These are phyloP conservation scores for Hydrozoanthus tunicans DNA, from an alignment of 64 coral and sea anemone genomes.

Conservation along the genomic window DNA sequence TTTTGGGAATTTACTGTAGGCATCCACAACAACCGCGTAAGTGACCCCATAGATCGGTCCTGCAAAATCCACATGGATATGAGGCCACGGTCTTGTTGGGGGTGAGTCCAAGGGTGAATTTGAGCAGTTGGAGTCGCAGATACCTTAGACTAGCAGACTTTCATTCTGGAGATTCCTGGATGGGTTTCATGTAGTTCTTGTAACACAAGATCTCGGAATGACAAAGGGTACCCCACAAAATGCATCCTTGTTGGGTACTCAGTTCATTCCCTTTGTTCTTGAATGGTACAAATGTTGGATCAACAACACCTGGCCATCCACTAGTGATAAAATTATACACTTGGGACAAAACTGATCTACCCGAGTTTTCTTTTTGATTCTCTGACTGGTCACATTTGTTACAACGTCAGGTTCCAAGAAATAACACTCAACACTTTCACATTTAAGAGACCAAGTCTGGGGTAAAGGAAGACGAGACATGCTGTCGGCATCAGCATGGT, in stretches of 20 bases:
- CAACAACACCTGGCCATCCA: constrained; percentile 21
- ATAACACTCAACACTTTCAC: constrained; percentile 53
- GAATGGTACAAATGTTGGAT: constrained; percentile 19
- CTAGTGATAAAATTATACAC: constrained; percentile 28
- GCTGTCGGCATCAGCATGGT: too few relatives aligned
- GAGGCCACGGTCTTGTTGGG: constrained; percentile 32
- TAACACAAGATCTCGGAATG: constrained; percentile 14
- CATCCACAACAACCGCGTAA: constrained; percentile 21
- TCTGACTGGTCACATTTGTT: constrained; percentile 57
- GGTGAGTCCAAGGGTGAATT: constrained; percentile 21
- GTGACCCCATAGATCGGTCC: constrained; percentile 28
- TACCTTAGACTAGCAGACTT: constrained; percentile 2
- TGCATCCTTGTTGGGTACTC: constrained; percentile 48
- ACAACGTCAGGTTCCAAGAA: constrained; percentile 57
- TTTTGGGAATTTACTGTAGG: constrained; percentile 13
- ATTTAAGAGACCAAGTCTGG: too few relatives aligned
- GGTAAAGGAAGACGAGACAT: too few relatives aligned
- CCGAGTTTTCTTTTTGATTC: constrained; percentile 36
- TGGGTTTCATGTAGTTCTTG: constrained; percentile 57
- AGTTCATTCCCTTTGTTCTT: constrained; percentile 43
- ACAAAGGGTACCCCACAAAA: constrained; percentile 64
- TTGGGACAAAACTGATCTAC: constrained; percentile 34
- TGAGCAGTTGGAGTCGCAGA: constrained; percentile 11
- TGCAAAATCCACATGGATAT: constrained; percentile 45
- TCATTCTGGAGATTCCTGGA: constrained; percentile 58